A percentile compares a stretch with the other conserved stretches of the same genome.
phyloP scores from a whole-genome alignment of 2,888 invertebrate species.

The Caenorhabditis macrosperma region DNA sequence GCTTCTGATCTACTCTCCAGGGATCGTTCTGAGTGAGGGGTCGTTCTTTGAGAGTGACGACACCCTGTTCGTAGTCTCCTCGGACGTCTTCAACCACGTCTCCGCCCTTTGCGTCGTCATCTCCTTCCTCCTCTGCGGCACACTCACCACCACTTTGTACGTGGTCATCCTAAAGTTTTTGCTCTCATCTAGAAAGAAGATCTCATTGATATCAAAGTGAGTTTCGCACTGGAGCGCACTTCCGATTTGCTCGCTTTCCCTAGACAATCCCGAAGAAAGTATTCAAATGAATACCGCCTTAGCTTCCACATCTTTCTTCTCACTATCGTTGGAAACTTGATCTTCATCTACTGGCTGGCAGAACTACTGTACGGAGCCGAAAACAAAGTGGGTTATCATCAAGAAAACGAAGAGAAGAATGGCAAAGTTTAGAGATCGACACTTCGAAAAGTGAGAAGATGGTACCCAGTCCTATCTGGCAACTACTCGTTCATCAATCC shows the following conservation, averaged over 20 bases:
- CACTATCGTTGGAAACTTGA: not conserved
- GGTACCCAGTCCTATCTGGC: not conserved
- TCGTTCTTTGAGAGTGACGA: not conserved
- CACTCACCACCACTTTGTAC: not conserved
- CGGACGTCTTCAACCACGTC: not conserved
- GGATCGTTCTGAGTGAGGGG: not conserved
- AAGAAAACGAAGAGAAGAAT: no score
- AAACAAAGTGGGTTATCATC: not conserved
- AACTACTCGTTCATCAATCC: slow-evolving; percentile 12
- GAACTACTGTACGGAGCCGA: not conserved
- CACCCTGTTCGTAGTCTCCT: not conserved
- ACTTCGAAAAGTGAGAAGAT: not conserved
- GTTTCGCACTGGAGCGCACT: not conserved
- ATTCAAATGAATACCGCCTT: slow-evolving; percentile 6
- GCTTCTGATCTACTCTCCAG: not conserved
- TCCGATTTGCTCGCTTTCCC: not conserved
- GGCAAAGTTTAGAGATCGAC: not conserved
- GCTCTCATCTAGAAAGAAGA: not conserved
- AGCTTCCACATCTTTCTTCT: not conserved
- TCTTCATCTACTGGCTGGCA: not conserved
- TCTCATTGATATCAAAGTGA: not conserved
- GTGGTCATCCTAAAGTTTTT: not conserved
- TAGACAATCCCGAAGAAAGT: not conserved
- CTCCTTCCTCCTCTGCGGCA: not conserved
- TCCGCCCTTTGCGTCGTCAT: not conserved